These are phyloP conservation scores for Trichogramma dendrolimi DNA, from an alignment of 2,888 invertebrate genomes.

Conservation along the genomic window DNA sequence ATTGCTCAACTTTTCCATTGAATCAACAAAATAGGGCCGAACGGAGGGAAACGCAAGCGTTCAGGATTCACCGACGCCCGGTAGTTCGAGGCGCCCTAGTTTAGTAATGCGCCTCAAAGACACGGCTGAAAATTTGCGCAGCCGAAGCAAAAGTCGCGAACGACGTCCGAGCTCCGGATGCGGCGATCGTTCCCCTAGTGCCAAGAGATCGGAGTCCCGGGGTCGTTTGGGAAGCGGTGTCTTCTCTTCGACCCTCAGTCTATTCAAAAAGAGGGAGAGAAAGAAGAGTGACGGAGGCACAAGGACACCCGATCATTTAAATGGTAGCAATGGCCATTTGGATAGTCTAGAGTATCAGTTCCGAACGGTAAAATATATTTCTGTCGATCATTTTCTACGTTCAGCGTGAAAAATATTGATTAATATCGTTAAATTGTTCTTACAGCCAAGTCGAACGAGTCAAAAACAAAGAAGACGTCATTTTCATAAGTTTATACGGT, in stretches of 20 bases:
- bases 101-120: slow-evolving; percentile 49
- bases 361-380: slow-evolving; percentile 7
- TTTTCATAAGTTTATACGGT: slow-evolving; percentile 44
- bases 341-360: slow-evolving; percentile 12
- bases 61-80: slow-evolving; percentile 46
- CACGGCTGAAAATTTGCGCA: slow-evolving; percentile 50
- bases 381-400: slow-evolving; percentile 10
- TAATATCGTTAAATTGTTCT: background rate
- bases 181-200: slow-evolving; percentile 39
- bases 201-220: slow-evolving; percentile 43
- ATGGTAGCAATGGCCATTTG: slow-evolving; percentile 16
- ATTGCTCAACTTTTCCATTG: too few relatives aligned
- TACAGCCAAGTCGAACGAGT: slow-evolving; percentile 12
- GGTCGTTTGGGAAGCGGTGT: slow-evolving; percentile 42
- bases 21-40: slow-evolving; percentile 35
- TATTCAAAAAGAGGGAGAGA: slow-evolving; percentile 48
- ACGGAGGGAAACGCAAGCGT: slow-evolving; percentile 39
- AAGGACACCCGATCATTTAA: slow-evolving; percentile 23
- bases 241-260: slow-evolving; percentile 49
- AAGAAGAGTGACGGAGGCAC: slow-evolving; percentile 39
- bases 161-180: slow-evolving; percentile 36
- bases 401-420: slow-evolving; percentile 43
- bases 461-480: slow-evolving; percentile 36
- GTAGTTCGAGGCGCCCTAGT: slow-evolving; percentile 43
- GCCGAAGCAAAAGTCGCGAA: slow-evolving; percentile 49